Evolutionary conservation across 2,888 invertebrate genomes (phyloP).

Genomic region (Lobophora halterata): DNA sequence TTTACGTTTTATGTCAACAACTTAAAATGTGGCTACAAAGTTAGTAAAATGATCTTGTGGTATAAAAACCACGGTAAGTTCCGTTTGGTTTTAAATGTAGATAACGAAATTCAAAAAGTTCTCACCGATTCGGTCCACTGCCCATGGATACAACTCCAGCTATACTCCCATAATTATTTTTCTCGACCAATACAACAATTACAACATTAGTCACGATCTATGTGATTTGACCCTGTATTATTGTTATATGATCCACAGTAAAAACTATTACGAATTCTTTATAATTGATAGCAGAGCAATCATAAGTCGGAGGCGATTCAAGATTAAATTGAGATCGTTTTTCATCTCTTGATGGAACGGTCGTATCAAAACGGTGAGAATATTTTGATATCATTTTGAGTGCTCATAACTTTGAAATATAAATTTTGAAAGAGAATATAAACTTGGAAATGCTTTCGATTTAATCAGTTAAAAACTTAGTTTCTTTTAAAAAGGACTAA

Average conservation of each 20-base stretch:
- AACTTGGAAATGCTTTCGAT: conserved; percentile 2
- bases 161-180: conserved; percentile 66
- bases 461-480: conserved; percentile 3
- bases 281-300: conserved; percentile 49
- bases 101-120: conserved; percentile 68
- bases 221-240: conserved; percentile 52
- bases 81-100: conserved; percentile 70
- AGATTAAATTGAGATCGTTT: conserved; percentile 28
- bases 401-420: conserved; percentile 8
- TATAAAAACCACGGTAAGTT: conserved; percentile 56
- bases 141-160: conserved; percentile 52
- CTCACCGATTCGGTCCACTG: conserved; percentile 74
- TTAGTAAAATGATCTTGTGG: conserved; percentile 46
- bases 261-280: conserved; percentile 56
- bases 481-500: conserved; percentile 3
- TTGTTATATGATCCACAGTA: conserved; percentile 49
- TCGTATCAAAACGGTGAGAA: conserved; percentile 17
- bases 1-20: conserved; percentile 9
- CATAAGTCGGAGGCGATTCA: conserved; percentile 23
- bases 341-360: conserved; percentile 21
- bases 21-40: conserved; percentile 16
- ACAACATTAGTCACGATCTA: conserved; percentile 69
- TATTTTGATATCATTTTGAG: conserved; percentile 17
- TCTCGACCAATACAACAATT: conserved; percentile 75
- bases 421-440: too few relatives aligned